Base-by-base conservation (phyloP, 2,797 vertebrate genomes). In the Schizopygopsis pylzovi region DNA sequence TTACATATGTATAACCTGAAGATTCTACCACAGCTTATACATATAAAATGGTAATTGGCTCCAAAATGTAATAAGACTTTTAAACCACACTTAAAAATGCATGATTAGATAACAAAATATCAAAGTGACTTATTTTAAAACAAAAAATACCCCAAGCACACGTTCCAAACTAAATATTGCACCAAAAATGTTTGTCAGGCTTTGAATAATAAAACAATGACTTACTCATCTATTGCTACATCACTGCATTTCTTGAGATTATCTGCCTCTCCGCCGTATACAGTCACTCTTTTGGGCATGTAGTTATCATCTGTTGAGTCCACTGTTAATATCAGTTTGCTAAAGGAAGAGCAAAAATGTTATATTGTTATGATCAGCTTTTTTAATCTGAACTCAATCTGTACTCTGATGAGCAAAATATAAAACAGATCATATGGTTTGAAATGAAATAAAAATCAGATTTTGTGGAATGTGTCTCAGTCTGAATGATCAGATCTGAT, bases 291-390 rank as follows among this genome's bases (percentile, higher is more conserved):
- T 93, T 98, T 99, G 75, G 98, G 98, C 97, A 99, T 99, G 95
- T 98, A 99, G 93, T 98, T 99, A 92, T 99, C 97, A 25, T 99
- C 98, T 0, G 97, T 99, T 1, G 97, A 97, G 88, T 99, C 98
- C 88, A 99, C 98, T 0, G 97, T 97, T 90, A 99, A 87, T 67
- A 99, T 95, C 85, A 99, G 93, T 89, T 98, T 99, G 94, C 98
- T 99, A 20, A 0, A 89, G 59, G 80, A 77, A 84, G 61, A 54
- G 45, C 65, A 71, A 63, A 49, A 4, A 0, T 0, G 15, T n/a
- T n/a, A 0, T 59, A 20, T 78, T 41, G 61, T 61, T 43, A 16
- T 25, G 37, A 37, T 54, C 73, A 54, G 1, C 49, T 52, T 41
- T 79, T 61, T 43, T 39, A 56, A 56, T 39, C 49, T 39, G 18